Evolutionary conservation across 2,113 vertebrate species (phyloP).

Genomic region (Pleuronectes platessa): DNA sequence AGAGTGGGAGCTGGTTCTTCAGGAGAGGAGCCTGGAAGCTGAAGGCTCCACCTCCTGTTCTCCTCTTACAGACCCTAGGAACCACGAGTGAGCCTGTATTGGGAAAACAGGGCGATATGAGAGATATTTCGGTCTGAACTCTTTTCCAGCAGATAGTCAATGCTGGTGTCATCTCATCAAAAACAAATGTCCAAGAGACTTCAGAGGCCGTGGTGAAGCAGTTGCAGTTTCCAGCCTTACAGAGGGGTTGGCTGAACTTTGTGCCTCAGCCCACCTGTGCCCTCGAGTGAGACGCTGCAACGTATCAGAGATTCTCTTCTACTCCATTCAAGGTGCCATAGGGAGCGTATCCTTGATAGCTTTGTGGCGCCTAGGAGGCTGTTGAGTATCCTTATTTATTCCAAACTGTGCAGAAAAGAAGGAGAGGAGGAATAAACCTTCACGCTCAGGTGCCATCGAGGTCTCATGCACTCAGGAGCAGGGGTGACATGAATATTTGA

Average conservation of each 20-base stretch:
- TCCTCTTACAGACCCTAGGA: too few species aligned
- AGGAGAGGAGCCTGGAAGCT: too few species aligned
- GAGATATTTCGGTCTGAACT: too few species aligned
- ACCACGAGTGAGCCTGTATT: too few species aligned
- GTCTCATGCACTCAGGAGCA: background rate
- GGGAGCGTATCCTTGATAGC: background rate
- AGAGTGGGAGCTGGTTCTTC: too few species aligned
- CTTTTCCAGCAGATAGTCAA: too few species aligned
- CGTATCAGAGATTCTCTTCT: slow-evolving; percentile 2
- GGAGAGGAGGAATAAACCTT: background rate
- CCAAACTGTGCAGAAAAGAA: background rate
- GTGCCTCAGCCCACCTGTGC: slow-evolving; percentile 9
- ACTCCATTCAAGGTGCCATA: slow-evolving; percentile 8
- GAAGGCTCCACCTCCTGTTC: too few species aligned
- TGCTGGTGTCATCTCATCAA: background rate
- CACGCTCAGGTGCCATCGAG: background rate
- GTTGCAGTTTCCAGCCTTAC: background rate
- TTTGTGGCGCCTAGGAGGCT: background rate
- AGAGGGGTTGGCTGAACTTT: background rate
- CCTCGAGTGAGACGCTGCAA: slow-evolving; percentile 29
- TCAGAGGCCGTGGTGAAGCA: background rate
- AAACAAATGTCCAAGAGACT: background rate
- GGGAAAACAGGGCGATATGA: too few species aligned
- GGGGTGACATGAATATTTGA: background rate
- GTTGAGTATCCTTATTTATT: too few species aligned